A percentile compares a stretch with the other conserved stretches of the same genome.
Conservation (phyloP, 2,113 vertebrate species). For the Melanerpes aurifrons region DNA sequence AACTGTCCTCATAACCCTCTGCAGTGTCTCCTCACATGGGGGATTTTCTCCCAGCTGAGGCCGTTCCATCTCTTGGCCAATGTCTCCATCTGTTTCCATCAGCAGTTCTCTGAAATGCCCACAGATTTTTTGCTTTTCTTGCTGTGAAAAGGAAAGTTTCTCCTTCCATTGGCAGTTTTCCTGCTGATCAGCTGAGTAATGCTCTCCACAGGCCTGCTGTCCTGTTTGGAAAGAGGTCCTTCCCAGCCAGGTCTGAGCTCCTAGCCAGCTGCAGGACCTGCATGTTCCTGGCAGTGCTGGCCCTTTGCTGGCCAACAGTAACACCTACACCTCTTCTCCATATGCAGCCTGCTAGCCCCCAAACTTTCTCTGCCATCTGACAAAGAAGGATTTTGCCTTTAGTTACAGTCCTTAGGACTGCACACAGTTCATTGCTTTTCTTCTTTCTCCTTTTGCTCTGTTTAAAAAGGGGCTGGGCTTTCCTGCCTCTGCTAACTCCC, state of each 20-base stretch:
- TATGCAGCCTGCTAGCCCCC: background rate
- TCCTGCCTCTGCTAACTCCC: background rate
- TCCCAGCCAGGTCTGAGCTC: constrained; percentile 17
- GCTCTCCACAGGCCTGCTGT: constrained; percentile 58
- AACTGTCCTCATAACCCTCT: background rate
- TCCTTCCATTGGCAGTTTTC: constrained; percentile 52
- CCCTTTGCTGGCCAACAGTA: constrained; percentile 31
- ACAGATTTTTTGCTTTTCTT: constrained; percentile 21
- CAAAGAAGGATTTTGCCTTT: background rate
- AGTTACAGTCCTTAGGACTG: background rate
- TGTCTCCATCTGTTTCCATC: constrained; percentile 56
- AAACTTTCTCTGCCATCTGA: background rate
- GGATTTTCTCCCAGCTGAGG: constrained; percentile 6
- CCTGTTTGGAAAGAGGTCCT: constrained; percentile 51
- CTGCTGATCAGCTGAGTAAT: constrained; percentile 63
- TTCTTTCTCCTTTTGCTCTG: background rate
- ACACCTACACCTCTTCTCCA: constrained; percentile 38
- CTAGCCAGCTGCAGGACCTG: constrained; percentile 48
- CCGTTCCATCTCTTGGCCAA: constrained; percentile 15
- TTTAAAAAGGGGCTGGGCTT: background rate
- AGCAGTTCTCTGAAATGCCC: constrained; percentile 21
- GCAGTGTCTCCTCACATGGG: background rate
- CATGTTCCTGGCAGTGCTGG: background rate
- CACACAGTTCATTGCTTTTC: background rate
- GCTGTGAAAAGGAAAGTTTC: constrained; percentile 58